Conservation (phyloP, 2,888 invertebrate species). For the Phrixothrix hirtus region DNA sequence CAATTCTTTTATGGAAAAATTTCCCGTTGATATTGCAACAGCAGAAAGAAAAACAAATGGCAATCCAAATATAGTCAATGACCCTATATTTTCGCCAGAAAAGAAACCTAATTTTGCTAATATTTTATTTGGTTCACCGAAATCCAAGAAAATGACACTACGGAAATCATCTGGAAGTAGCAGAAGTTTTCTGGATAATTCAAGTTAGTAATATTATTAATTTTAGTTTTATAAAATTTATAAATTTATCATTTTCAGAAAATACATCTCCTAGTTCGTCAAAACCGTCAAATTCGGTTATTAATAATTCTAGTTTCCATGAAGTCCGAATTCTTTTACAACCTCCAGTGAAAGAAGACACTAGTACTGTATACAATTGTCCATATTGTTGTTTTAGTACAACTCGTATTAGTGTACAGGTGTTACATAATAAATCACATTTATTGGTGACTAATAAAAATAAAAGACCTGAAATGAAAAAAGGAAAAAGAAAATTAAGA, state of each 20-base stretch:
- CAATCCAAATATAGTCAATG: constrained; percentile 69
- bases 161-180: constrained; percentile 7
- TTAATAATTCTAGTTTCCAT: constrained; percentile 62
- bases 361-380: constrained; percentile 40
- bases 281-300: constrained; percentile 29
- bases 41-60: constrained; percentile 76
- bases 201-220: constrained; percentile 3
- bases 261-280: constrained; percentile 6
- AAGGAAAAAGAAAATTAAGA: constrained; percentile 28
- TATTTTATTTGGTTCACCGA: constrained; percentile 57
- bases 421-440: constrained; percentile 74
- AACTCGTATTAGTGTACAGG: constrained; percentile 71
- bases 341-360: constrained; percentile 53
- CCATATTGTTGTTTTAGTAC: constrained; percentile 60
- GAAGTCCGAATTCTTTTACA: constrained; percentile 69
- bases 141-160: constrained; percentile 54
- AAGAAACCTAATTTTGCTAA: constrained; percentile 60
- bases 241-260: too few relatives aligned
- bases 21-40: constrained; percentile 73
- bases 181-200: constrained; percentile 8
- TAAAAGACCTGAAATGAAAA: constrained; percentile 39
- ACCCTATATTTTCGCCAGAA: constrained; percentile 61
- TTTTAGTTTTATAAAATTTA: too few relatives aligned
- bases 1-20: constrained; percentile 74
- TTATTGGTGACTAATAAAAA: constrained; percentile 55